Percentiles rank a stretch among this genome's conserved stretches.
Evolutionary conservation across 2,888 invertebrate species (phyloP).

Genomic region (Exocentrus adspersus): DNA sequence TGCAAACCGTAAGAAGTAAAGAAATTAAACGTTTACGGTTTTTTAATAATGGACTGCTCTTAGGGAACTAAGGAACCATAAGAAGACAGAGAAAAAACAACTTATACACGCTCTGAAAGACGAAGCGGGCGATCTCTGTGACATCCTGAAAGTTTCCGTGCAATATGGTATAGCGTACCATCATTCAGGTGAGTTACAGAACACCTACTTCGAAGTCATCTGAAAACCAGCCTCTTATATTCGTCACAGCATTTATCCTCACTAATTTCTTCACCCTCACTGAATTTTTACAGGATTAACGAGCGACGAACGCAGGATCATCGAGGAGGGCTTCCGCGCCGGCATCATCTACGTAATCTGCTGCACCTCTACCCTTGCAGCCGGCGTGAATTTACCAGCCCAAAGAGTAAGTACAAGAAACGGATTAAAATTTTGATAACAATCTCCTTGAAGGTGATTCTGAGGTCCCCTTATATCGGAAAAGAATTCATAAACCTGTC

Average conservation of each 20-base stretch:
- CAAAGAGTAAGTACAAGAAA: conserved; percentile 69
- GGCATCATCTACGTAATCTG: conserved; percentile 89
- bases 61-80: conserved; percentile 68
- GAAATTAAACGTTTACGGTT: background rate
- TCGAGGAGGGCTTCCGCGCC: conserved; percentile 86
- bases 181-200: conserved; percentile 73
- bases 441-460: conserved; percentile 63
- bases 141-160: conserved; percentile 73
- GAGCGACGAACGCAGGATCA: conserved; percentile 82
- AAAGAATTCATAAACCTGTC: conserved; percentile 60
- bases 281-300: conserved; percentile 84
- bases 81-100: conserved; percentile 68
- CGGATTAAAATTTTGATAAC: too few relatives aligned
- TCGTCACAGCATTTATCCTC: too few relatives aligned
- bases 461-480: conserved; percentile 77
- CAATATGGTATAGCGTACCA: conserved; percentile 91
- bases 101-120: conserved; percentile 71
- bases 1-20: conserved; percentile 58
- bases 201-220: too few relatives aligned
- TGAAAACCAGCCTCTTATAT: too few relatives aligned
- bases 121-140: conserved; percentile 74
- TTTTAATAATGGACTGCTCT: conserved; percentile 20
- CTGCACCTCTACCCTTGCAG: conserved; percentile 97
- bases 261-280: too few relatives aligned
- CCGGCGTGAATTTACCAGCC: conserved; percentile 96